Evolutionary conservation across 2,888 invertebrate genomes (phyloP).

Genomic region (Calameuta pallipes): DNA sequence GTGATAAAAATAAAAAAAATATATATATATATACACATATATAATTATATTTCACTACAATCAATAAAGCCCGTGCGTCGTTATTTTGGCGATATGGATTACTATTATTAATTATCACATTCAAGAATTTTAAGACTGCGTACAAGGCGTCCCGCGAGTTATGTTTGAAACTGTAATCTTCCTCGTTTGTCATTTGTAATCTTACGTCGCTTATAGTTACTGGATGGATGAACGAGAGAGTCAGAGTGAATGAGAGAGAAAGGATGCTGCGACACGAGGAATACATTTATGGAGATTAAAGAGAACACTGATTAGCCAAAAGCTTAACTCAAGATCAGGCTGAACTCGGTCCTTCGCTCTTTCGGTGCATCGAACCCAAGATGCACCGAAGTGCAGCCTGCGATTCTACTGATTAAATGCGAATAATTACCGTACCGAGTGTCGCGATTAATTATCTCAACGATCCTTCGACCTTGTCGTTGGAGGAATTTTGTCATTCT

Average conservation of each 20-base stretch:
- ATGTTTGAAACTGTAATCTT: background rate
- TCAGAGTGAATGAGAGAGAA: background rate
- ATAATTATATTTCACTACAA: background rate
- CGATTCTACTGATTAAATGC: no score
- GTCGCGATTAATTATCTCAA: no score
- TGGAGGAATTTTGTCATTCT: no score
- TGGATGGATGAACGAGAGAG: background rate
- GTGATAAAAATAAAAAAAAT: background rate
- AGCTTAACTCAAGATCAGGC: no score
- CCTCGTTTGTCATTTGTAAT: background rate
- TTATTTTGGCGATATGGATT: background rate
- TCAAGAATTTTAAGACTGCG: background rate
- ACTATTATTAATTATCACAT: background rate
- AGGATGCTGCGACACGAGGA: background rate
- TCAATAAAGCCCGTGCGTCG: background rate
- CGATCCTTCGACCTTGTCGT: no score
- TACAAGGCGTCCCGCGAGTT: background rate
- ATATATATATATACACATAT: background rate
- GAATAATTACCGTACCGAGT: no score
- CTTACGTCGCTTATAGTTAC: background rate
- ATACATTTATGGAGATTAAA: background rate
- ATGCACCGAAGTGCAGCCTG: no score
- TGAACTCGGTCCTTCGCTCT: no score
- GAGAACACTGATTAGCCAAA: background rate
- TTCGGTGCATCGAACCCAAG: no score